phyloP scores from a whole-genome alignment of 2,888 invertebrate genomes.

The Lacanobia wlatinum region DNA sequence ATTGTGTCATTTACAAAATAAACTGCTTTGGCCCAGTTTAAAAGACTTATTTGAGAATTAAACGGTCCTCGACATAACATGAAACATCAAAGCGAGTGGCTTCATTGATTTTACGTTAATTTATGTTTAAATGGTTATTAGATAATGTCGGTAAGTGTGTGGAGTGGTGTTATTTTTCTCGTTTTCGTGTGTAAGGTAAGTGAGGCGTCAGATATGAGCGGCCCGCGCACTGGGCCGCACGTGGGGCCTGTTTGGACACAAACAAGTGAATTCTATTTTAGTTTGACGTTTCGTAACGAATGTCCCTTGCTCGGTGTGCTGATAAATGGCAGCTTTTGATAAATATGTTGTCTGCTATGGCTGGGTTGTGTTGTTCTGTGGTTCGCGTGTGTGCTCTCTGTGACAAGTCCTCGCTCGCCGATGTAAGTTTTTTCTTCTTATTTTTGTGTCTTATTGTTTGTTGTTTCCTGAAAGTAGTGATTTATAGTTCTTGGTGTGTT shows the following conservation, averaged over 20 bases:
- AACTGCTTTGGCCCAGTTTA: conserved; percentile 80
- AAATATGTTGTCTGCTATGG: conserved; percentile 64
- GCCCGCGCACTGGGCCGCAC: conserved; percentile 76
- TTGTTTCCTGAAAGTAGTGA: conserved; percentile 33
- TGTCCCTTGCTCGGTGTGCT: conserved; percentile 71
- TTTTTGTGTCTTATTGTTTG: conserved; percentile 35
- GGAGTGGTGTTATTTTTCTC: conserved; percentile 59
- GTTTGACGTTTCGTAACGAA: conserved; percentile 74
- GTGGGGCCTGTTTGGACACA: conserved; percentile 73
- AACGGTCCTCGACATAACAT: conserved; percentile 65
- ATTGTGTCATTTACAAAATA: conserved; percentile 82
- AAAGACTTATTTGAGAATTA: conserved; percentile 78
- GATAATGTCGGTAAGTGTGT: conserved; percentile 41
- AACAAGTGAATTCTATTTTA: conserved; percentile 76
- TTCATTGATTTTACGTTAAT: conserved; percentile 71
- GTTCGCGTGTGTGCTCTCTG: conserved; percentile 40
- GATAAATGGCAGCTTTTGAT: conserved; percentile 73
- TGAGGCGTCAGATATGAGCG: conserved; percentile 79
- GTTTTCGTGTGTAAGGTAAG: conserved; percentile 59
- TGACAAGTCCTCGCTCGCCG: conserved; percentile 46
- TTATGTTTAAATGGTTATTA: conserved; percentile 57
- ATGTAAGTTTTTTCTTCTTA: conserved; percentile 60
- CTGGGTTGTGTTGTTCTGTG: conserved; percentile 52
- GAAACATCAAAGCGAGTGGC: conserved; percentile 78
- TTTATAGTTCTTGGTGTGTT: conserved; percentile 9